Base-by-base conservation (phyloP, 2,113 vertebrate genomes). In the Spea multiplicata region DNA sequence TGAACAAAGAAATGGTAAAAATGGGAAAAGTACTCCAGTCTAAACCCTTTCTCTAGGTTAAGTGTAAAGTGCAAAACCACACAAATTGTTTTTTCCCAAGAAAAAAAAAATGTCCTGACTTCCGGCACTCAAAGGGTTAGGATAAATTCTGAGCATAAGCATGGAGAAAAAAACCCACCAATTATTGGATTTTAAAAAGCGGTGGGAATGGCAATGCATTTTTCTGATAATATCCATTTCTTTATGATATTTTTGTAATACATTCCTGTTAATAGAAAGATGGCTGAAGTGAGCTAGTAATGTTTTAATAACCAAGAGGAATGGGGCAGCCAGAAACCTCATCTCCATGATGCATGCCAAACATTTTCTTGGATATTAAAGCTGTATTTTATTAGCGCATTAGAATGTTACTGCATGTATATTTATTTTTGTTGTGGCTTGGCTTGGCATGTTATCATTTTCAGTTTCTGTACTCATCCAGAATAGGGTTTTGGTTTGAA, bases 391-490 rank as follows among this genome's bases (percentile, higher is more conserved):
- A 77, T 77, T 62, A 69, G 46, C 13, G 10, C 45, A 13, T 61
- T 70, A 16, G 16, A 52, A 52, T 75, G 62, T 48, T 30, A 64
- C 65, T 75, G 48, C 48, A 14, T 76, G 46, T 77, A 46, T 62
- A 70, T 77, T 55, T 62, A 49, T 77, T 77, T 69, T 59, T 77
- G 55, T 77, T 77, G 75, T 77, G 75, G 75, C 59, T 77, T 77
- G 75, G 75, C 66, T 62, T 6, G 5, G n/a, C 9, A 77, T 62
- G 55, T 14, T 77, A 68, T 77, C 47, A 68, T 77, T 70, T 77
- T 70, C 6, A 48, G 59, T 30, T 46, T 50, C 6, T 61, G 9
- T 70, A 62, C 66, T 77, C 62, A 70, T 77, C 45, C 66, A 77
- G 62, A 77, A 70, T 62, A 70, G 53, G n/a, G 44, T 48, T 62